Evolutionary conservation across 2,797 vertebrate species (phyloP).

Genomic region (Chromis chromis): DNA sequence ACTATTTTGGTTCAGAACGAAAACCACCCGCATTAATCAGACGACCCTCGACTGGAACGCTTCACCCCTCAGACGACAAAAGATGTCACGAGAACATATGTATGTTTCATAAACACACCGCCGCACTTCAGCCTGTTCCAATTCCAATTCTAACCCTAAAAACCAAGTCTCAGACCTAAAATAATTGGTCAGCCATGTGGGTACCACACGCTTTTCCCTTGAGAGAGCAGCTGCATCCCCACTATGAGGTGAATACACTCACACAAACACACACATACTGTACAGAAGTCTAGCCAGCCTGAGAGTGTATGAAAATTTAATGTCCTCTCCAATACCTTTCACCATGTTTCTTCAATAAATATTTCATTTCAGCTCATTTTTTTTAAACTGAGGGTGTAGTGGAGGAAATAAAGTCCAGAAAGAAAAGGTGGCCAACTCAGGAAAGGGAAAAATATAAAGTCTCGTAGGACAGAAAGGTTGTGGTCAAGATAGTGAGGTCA

Average conservation of each 20-base stretch:
- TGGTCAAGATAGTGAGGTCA: background rate
- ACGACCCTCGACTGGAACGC: background rate
- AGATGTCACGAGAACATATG: background rate
- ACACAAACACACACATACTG: background rate
- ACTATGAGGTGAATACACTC: background rate
- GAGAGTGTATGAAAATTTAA: constrained; percentile 63
- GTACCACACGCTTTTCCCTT: background rate
- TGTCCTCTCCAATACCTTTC: constrained; percentile 31
- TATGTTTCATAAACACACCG: background rate
- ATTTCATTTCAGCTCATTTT: constrained; percentile 53
- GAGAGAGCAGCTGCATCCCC: background rate
- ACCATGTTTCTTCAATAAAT: constrained; percentile 54
- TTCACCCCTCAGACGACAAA: background rate
- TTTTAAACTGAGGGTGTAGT: constrained; percentile 29
- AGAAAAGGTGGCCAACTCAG: background rate
- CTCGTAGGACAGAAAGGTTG: background rate
- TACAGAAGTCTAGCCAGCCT: constrained; percentile 26
- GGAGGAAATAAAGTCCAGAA: constrained; percentile 1
- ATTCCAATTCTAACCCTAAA: background rate
- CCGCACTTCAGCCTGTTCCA: background rate
- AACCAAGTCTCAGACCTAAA: background rate
- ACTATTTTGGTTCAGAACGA: constrained; percentile 22
- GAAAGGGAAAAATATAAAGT: background rate
- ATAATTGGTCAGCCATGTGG: background rate
- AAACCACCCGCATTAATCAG: constrained; percentile 9